phyloP scores from a whole-genome alignment of 1,140 invertebrate genomes.

The Oryzaephilus surinamensis region DNA sequence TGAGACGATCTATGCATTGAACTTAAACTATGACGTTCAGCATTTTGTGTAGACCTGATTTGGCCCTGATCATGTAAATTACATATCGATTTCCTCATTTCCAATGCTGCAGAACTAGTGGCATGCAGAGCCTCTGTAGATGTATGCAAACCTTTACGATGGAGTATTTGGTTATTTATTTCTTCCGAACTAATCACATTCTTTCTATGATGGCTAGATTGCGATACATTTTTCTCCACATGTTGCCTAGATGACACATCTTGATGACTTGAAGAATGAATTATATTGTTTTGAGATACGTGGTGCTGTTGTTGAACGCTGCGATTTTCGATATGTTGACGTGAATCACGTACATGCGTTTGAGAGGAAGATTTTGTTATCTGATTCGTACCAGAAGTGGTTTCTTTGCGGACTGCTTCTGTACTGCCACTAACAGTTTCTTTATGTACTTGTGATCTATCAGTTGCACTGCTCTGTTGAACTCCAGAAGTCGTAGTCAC shows the following conservation, averaged over 20 bases:
- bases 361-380: slow-evolving; percentile 28
- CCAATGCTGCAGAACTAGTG: slow-evolving; percentile 59
- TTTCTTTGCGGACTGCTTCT: slow-evolving; percentile 12
- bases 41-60: slow-evolving; percentile 45
- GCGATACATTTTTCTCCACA: slow-evolving; percentile 7
- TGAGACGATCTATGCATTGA: slow-evolving; percentile 55
- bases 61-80: slow-evolving; percentile 62
- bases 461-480: slow-evolving; percentile 11
- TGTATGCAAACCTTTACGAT: slow-evolving; percentile 52
- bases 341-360: slow-evolving; percentile 16
- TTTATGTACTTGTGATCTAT: slow-evolving; percentile 13
- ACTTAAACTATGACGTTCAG: slow-evolving; percentile 62
- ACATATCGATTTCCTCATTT: slow-evolving; percentile 66
- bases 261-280: neutral
- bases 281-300: no score
- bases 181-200: slow-evolving; percentile 62
- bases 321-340: slow-evolving; percentile 15
- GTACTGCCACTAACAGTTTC: neutral
- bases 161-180: slow-evolving; percentile 62
- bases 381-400: slow-evolving; percentile 6
- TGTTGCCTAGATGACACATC: slow-evolving; percentile 5
- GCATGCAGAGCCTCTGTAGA: slow-evolving; percentile 41
- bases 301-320: slow-evolving; percentile 17
- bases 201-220: slow-evolving; percentile 45
- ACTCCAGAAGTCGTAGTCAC: slow-evolving; percentile 34